Conservation (phyloP, 2,888 invertebrate genomes). For the Beris morrisii region DNA sequence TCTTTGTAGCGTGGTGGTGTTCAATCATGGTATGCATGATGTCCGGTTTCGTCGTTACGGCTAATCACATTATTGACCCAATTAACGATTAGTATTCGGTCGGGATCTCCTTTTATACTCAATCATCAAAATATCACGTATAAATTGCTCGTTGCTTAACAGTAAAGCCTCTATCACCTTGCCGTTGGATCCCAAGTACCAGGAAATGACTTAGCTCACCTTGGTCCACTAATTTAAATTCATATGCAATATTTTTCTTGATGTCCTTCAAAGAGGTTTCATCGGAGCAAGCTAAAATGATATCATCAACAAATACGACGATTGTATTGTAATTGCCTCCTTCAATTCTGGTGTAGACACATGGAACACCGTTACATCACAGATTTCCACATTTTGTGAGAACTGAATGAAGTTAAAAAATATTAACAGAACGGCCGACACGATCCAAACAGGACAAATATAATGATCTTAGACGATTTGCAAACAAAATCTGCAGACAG, state of each 20-base stretch:
- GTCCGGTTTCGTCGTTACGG: conserved; percentile 38
- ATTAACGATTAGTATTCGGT: conserved; percentile 38
- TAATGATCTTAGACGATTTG: too few species aligned
- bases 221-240: not conserved
- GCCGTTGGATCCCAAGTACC: not conserved
- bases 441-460: too few species aligned
- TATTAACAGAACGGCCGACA: too few species aligned
- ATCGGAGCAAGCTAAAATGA: not conserved
- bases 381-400: not conserved
- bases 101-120: conserved; percentile 3
- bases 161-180: not conserved
- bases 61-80: conserved; percentile 37
- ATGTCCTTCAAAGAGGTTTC: not conserved
- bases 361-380: not conserved
- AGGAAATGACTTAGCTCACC: not conserved
- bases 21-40: conserved; percentile 37
- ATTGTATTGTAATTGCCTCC: not conserved
- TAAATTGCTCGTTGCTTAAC: not conserved
- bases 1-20: conserved; percentile 30
- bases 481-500: too few species aligned
- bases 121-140: not conserved
- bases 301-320: not conserved
- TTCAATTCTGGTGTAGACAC: not conserved
- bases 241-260: not conserved
- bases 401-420: too few species aligned